Base-by-base conservation (phyloP, 64 coral and sea anemone species). In the Acropora yongei region DNA sequence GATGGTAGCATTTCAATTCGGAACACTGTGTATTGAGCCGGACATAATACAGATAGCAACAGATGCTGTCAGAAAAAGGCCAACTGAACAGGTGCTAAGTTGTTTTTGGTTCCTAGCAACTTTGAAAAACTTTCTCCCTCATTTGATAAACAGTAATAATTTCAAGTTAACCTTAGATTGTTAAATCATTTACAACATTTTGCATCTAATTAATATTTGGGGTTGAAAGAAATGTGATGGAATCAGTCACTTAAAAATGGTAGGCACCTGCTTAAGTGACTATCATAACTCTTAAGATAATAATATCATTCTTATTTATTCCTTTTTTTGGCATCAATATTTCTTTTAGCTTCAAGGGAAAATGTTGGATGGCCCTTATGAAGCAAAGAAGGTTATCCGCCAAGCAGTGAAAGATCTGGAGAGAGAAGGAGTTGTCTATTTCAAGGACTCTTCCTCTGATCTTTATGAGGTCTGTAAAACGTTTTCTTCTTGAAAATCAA, bases 1-100 rank as follows among this genome's bases (percentile, higher is more conserved):
- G 12, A 85, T 94, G 41, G 80, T 76, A 9, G 53, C 72, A 82
- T 94, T 94, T 68, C 79, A 94, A 30, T 89, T 94, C 50, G 67
- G 30, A 10, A 94, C 41, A 14, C 78, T 94, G 41, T 94, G 92
- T 85, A 6, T 77, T 41, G 92, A 94, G 13, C 81, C 87, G 13
- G 55, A 94, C 8, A 89, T 94, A 53, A 58, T 90, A 75, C 71
- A 46, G 65, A 61, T 94, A 17, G 87, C 87, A 19, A 89, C 76
- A 72, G 89, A 65, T 42, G 57, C 87, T 45, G 48, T 42, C 55
- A 90, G 78, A 79, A 77, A 90, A 69, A 44, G 44, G 10, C 55
- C 40, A 7, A 75, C 72, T 4, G 39, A 41, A 47, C 44, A 78
- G 40, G 74, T 78, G 41, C n/a, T 5, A 8, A 13, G 60, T 13